Evolutionary conservation across 2,113 vertebrate species (phyloP).

Genomic region (Eurypyga helias): DNA sequence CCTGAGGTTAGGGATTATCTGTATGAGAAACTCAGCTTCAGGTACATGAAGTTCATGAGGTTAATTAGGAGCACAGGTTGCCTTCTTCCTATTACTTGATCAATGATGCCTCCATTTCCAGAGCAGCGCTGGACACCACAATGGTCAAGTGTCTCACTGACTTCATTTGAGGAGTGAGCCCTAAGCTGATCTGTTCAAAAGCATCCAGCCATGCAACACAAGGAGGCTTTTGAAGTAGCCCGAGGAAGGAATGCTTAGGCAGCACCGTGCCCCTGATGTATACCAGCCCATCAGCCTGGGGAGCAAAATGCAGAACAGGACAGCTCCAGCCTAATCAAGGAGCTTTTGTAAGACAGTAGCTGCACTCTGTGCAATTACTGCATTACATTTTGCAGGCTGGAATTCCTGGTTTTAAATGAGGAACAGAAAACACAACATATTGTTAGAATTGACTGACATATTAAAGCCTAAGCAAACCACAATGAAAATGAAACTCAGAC

Average conservation of each 20-base stretch:
- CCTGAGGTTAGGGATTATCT: not conserved
- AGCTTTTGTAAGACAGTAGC: not conserved
- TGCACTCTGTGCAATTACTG: not conserved
- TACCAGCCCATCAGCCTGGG: not conserved
- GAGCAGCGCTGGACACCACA: not conserved
- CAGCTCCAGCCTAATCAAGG: not conserved
- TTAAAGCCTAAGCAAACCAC: not conserved
- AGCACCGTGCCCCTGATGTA: not conserved
- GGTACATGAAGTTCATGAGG: not conserved
- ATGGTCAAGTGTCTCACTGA: not conserved
- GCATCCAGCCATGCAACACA: not conserved
- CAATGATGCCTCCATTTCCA: not conserved
- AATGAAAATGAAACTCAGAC: not conserved
- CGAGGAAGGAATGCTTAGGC: fast-evolving
- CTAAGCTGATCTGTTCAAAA: not conserved
- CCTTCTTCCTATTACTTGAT: not conserved
- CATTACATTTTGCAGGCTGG: not conserved
- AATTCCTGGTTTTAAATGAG: not conserved
- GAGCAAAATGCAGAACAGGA: not conserved
- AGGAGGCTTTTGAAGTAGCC: not conserved
- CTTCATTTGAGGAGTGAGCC: not conserved
- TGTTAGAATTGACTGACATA: not conserved
- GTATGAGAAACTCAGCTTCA: not conserved
- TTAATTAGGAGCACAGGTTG: not conserved
- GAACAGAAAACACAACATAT: not conserved